Conservation (phyloP, 2,113 vertebrate genomes). For the Phalacrocorax brasilianus region DNA sequence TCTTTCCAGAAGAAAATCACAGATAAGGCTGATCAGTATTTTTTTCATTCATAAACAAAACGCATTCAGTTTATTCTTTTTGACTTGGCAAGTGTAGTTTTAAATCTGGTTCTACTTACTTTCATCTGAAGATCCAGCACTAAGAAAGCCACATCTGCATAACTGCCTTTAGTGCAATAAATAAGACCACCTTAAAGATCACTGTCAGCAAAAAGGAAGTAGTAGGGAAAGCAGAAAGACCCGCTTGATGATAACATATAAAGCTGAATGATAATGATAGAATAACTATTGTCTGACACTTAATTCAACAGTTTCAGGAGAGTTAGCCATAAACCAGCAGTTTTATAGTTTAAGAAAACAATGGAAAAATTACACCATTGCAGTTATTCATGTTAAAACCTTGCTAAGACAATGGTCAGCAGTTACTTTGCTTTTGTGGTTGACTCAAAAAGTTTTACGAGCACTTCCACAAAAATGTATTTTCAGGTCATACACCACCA, state of each 20-base stretch:
- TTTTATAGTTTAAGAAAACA: not conserved
- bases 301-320: not conserved
- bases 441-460: not conserved
- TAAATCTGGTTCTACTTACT: not conserved
- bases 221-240: not conserved
- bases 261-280: not conserved
- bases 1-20: not conserved
- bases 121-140: not conserved
- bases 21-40: not conserved
- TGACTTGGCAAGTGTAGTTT: not conserved
- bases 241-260: not conserved
- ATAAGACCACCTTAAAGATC: accelerated
- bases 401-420: not conserved
- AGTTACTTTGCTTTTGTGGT: not conserved
- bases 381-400: not conserved
- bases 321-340: not conserved
- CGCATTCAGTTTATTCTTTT: not conserved
- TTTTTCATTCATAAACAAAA: not conserved
- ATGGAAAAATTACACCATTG: not conserved
- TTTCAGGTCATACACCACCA: not conserved
- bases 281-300: not conserved
- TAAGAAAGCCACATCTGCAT: not conserved
- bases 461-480: not conserved
- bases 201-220: not conserved
- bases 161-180: not conserved